Evolutionary conservation across 2,113 vertebrate species (phyloP).

Genomic region (Grallaria varia): DNA sequence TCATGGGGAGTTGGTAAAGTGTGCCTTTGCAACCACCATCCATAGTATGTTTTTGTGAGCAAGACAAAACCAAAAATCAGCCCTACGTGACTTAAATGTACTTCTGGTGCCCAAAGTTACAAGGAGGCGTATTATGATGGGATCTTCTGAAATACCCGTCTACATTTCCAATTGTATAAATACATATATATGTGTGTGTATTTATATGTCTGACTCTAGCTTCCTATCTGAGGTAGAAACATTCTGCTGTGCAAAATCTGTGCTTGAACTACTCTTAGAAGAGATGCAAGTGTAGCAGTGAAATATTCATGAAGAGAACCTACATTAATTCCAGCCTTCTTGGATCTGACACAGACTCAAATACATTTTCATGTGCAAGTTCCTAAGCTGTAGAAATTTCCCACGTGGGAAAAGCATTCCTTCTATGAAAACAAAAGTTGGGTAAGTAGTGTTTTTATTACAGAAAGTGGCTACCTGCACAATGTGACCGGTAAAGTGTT

Average conservation of each 20-base stretch:
- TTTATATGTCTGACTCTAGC: background rate
- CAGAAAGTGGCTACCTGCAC: background rate
- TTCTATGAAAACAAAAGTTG: background rate
- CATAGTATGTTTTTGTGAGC: background rate
- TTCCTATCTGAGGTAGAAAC: background rate
- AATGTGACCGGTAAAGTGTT: background rate
- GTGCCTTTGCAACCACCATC: background rate
- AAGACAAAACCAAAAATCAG: background rate
- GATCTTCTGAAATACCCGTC: background rate
- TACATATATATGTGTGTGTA: background rate
- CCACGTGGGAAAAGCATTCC: background rate
- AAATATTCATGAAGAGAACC: background rate
- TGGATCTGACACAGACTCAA: background rate
- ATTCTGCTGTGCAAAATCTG: background rate
- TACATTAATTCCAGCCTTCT: slow-evolving; percentile 1
- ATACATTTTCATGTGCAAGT: background rate
- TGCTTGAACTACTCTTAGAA: slow-evolving; percentile 3
- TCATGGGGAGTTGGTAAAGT: background rate
- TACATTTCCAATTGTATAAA: background rate
- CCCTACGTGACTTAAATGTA: background rate
- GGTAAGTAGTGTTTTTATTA: background rate
- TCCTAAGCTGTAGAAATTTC: background rate
- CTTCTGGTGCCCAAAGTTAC: background rate
- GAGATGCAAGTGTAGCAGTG: background rate
- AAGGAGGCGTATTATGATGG: background rate